These are phyloP conservation scores for Rutilus rutilus DNA, from an alignment of 2,113 vertebrate species.

Conservation along the genomic window DNA sequence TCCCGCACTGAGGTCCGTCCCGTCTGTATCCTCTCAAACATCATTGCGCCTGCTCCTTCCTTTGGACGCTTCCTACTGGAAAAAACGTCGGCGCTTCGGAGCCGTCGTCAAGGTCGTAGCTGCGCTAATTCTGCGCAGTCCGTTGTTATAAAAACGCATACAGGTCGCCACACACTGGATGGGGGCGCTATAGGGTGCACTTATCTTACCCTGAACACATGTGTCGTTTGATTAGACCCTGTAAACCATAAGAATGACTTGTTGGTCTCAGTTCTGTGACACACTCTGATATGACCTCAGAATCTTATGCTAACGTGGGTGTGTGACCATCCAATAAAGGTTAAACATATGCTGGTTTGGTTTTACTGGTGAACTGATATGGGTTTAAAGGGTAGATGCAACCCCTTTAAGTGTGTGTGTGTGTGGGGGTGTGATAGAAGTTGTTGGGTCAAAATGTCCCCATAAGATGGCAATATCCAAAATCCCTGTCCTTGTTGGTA, in stretches of 20 bases:
- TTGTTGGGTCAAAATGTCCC: too few relatives aligned
- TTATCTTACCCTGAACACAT: conserved; percentile 27
- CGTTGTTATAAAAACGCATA: not conserved
- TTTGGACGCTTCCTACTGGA: conserved; percentile 64
- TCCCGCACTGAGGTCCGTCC: conserved; percentile 60
- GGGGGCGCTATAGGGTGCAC: conserved; percentile 3
- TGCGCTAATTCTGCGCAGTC: conserved; percentile 56
- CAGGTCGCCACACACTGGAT: conserved; percentile 3
- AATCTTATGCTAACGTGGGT: not conserved
- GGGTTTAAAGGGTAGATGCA: too few relatives aligned
- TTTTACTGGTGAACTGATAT: too few relatives aligned
- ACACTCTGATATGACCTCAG: not conserved
- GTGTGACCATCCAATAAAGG: too few relatives aligned
- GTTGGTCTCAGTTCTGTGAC: not conserved
- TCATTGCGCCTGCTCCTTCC: conserved; percentile 64
- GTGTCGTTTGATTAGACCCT: not conserved
- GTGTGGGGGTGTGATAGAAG: too few relatives aligned
- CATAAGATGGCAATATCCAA: too few relatives aligned
- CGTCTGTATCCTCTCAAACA: conserved; percentile 56
- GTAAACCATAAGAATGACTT: not conserved
- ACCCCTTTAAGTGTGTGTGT: too few relatives aligned
- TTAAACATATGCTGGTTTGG: too few relatives aligned
- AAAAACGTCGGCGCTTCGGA: conserved; percentile 30
- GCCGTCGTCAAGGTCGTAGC: conserved; percentile 25
- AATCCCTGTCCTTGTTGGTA: too few relatives aligned